Evolutionary conservation across 2,797 vertebrate species (phyloP).

Genomic region (Alectoris magna): DNA sequence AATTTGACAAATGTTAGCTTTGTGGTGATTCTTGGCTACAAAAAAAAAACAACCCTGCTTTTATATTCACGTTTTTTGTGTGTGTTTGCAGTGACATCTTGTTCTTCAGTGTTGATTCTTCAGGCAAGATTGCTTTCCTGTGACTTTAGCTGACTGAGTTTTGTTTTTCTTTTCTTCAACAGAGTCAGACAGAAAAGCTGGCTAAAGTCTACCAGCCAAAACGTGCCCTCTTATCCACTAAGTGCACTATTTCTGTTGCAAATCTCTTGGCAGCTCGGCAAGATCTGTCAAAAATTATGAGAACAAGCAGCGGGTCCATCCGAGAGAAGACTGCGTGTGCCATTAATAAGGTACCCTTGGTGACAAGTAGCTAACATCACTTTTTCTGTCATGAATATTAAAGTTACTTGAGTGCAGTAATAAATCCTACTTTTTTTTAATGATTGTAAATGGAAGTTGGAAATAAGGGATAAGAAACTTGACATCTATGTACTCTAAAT

Average conservation of each 20-base stretch:
- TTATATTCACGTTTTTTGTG: background rate
- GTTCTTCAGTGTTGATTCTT: background rate
- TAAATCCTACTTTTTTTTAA: background rate
- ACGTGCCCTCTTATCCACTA: slow-evolving; percentile 84
- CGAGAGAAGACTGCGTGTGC: slow-evolving; percentile 95
- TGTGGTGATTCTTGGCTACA: background rate
- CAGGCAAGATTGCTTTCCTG: background rate
- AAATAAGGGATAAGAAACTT: background rate
- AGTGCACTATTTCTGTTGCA: slow-evolving; percentile 88
- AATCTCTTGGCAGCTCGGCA: slow-evolving; percentile 93
- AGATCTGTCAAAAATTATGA: slow-evolving; percentile 95
- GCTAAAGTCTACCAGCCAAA: slow-evolving; percentile 93
- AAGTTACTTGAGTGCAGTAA: background rate
- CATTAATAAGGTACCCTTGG: slow-evolving; percentile 91
- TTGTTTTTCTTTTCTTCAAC: slow-evolving; percentile 56
- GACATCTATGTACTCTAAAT: background rate
- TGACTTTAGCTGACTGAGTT: background rate
- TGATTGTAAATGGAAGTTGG: background rate
- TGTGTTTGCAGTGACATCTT: background rate
- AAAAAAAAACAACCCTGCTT: background rate
- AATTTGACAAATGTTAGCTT: background rate
- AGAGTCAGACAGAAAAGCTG: slow-evolving; percentile 92
- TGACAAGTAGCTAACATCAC: background rate
- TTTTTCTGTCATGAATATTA: background rate
- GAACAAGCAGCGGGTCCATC: slow-evolving; percentile 93